Evolutionary conservation across 2,113 vertebrate species (phyloP).

Genomic region (Alethe diademata): DNA sequence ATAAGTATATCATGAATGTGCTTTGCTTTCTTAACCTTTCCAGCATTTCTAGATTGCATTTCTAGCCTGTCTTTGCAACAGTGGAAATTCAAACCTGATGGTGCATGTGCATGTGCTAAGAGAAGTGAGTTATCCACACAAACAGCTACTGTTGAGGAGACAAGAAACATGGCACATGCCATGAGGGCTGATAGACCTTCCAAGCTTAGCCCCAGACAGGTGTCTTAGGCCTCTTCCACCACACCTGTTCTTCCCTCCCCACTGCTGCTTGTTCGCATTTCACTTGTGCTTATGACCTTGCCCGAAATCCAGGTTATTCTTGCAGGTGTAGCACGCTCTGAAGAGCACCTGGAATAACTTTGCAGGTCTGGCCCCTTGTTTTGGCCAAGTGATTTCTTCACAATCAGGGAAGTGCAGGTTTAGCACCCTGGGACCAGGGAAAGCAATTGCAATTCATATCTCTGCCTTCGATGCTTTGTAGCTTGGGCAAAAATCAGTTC

Average conservation of each 20-base stretch:
- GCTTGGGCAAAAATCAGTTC: neutral
- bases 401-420: accelerated
- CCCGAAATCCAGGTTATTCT: neutral
- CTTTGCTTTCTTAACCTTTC: neutral
- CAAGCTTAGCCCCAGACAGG: neutral
- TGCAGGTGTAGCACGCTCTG: neutral
- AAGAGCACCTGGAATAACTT: neutral
- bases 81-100: neutral
- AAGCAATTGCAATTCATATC: accelerated
- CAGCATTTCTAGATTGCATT: neutral
- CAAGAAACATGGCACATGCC: neutral
- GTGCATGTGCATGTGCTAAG: neutral
- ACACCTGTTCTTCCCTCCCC: neutral
- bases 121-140: neutral
- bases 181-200: neutral
- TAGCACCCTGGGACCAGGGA: neutral
- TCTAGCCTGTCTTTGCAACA: neutral
- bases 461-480: neutral
- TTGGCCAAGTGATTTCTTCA: neutral
- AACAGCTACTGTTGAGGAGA: neutral
- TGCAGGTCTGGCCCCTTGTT: neutral
- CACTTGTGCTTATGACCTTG: neutral
- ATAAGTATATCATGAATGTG: neutral
- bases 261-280: neutral
- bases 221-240: neutral